phyloP scores from a whole-genome alignment of 2,888 invertebrate genomes.

The Mythimna pallens region DNA sequence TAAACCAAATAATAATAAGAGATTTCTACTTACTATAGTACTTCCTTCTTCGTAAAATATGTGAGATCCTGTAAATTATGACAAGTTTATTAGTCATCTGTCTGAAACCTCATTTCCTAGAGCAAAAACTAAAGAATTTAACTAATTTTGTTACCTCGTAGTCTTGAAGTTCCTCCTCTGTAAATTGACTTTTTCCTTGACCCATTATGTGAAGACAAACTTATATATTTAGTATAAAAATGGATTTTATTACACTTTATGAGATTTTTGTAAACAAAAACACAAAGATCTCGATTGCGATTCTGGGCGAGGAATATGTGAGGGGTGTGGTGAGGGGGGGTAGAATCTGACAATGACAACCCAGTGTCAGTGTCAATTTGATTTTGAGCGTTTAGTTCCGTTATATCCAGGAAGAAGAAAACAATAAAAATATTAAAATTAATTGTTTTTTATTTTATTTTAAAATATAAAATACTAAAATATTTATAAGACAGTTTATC shows the following conservation, averaged over 20 bases:
- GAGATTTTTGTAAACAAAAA: conserved; percentile 29
- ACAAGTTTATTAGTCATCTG: conserved; percentile 58
- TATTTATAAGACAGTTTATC: neutral
- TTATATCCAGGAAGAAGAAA: neutral
- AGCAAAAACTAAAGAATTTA: neutral
- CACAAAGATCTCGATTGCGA: conserved; percentile 29
- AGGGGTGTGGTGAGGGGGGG: too few relatives aligned
- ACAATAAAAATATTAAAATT: too few relatives aligned
- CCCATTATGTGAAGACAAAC: conserved; percentile 91
- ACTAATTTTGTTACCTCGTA: conserved; percentile 93
- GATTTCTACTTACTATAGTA: conserved; percentile 94
- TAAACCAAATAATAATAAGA: neutral
- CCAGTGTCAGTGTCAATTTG: conserved; percentile 23
- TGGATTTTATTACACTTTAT: neutral
- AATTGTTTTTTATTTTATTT: neutral
- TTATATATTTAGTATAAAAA: neutral
- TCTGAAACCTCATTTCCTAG: conserved; percentile 1
- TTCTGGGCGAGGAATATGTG: neutral
- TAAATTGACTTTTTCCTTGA: conserved; percentile 95
- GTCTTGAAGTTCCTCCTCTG: conserved; percentile 96
- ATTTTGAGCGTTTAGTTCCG: conserved; percentile 33
- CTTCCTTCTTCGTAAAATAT: conserved; percentile 98
- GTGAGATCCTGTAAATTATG: conserved; percentile 94
- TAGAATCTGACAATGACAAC: neutral
- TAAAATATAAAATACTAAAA: too few relatives aligned